Percentiles rank a stretch among this genome's conserved stretches.
These are phyloP conservation scores for Pseudomyrmex dendroicus DNA, from an alignment of 1,140 invertebrate genomes.

Conservation along the genomic window DNA sequence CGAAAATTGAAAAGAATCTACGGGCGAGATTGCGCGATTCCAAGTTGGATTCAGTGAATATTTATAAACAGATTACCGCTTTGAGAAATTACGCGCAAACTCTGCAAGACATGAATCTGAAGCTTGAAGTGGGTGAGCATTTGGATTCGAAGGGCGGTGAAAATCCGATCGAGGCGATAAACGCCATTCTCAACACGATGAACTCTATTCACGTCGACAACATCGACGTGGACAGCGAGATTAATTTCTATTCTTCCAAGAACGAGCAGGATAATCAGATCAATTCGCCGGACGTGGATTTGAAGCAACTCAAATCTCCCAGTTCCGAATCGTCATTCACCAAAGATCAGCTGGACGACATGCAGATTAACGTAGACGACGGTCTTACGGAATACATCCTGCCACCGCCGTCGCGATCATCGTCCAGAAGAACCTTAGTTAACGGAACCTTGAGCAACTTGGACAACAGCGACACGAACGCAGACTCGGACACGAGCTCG, in stretches of 20 bases:
- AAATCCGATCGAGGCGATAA: constrained; percentile 76
- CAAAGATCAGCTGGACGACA: constrained; percentile 68
- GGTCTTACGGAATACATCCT: constrained; percentile 72
- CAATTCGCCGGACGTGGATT: constrained; percentile 71
- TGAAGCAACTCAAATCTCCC: constrained; percentile 63
- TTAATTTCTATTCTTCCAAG: constrained; percentile 53
- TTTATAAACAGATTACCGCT: constrained; percentile 79
- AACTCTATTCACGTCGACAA: constrained; percentile 74
- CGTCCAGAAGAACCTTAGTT: constrained; percentile 72
- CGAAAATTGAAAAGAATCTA: constrained; percentile 73
- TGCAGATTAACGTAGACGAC: constrained; percentile 56
- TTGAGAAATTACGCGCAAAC: constrained; percentile 79
- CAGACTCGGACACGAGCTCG: constrained; percentile 71
- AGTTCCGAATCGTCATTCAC: constrained; percentile 55
- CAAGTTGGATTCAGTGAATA: constrained; percentile 75
- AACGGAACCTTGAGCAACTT: constrained; percentile 72
- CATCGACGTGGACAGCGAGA: constrained; percentile 58
- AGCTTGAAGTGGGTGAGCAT: constrained; percentile 63
- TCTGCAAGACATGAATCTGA: constrained; percentile 77
- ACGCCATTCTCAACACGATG: constrained; percentile 76
- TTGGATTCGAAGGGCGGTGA: constrained; percentile 69
- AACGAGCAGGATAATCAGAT: constrained; percentile 72
- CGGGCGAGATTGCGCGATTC: constrained; percentile 69
- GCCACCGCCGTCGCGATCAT: constrained; percentile 64
- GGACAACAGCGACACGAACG: constrained; percentile 67